These are phyloP conservation scores for Dermochelys coriacea DNA, from an alignment of 2,797 vertebrate genomes.

Conservation along the genomic window DNA sequence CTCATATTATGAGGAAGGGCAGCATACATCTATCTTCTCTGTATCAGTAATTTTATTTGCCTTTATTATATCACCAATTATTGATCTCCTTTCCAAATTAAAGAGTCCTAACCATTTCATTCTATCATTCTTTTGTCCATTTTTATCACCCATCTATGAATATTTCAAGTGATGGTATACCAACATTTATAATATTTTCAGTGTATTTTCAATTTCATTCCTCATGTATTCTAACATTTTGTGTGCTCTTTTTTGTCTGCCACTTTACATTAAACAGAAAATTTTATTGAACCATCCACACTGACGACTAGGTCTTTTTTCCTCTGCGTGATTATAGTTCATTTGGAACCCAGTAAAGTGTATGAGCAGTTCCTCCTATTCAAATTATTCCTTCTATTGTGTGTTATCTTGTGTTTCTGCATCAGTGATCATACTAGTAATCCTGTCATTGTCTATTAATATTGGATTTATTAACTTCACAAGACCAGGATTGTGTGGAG, in stretches of 20 bases:
- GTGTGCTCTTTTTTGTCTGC: not conserved
- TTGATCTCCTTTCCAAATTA: not conserved
- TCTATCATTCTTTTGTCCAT: not conserved
- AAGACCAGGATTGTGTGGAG: not conserved
- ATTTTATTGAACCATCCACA: not conserved
- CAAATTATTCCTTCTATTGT: not conserved
- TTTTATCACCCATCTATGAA: not conserved
- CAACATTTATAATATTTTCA: not conserved
- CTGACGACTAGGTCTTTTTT: fast-evolving
- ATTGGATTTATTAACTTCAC: slow-evolving; percentile 9
- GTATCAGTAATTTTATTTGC: not conserved
- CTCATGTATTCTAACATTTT: fast-evolving
- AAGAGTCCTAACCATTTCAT: not conserved
- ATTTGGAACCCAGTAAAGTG: not conserved
- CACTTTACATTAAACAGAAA: fast-evolving
- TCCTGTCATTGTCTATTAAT: not conserved
- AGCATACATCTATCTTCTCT: not conserved
- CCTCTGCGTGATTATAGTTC: not conserved
- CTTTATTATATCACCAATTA: not conserved
- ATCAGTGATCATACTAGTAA: not conserved
- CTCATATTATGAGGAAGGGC: not conserved
- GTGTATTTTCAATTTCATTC: not conserved
- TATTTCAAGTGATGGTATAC: not conserved
- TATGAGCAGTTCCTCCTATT: not conserved
- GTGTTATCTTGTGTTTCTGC: not conserved